phyloP scores from a whole-genome alignment of 1,140 invertebrate genomes.

The Nasonia longicornis region DNA sequence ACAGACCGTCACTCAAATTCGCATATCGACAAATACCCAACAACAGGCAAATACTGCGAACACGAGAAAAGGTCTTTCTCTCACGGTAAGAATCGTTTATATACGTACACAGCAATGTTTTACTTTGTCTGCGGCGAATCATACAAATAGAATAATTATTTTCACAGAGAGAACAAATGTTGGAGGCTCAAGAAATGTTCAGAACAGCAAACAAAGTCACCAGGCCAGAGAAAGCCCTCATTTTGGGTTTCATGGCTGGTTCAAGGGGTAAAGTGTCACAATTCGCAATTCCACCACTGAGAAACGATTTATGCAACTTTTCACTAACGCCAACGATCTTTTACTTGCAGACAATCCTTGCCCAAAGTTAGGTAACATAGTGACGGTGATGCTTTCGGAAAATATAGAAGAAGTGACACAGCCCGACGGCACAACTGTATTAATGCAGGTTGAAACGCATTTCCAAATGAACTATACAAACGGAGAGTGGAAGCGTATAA shows the following conservation, averaged over 20 bases:
- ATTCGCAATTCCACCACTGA: background rate
- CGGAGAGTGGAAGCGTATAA: constrained; percentile 92
- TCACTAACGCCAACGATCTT: constrained; percentile 23
- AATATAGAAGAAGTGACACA: constrained; percentile 85
- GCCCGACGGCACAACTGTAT: constrained; percentile 78
- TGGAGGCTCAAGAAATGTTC: constrained; percentile 98
- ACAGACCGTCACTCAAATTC: constrained; percentile 71
- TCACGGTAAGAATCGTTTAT: constrained; percentile 75
- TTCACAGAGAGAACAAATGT: constrained; percentile 91
- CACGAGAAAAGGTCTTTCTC: constrained; percentile 78
- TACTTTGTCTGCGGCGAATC: background rate
- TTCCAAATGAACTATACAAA: constrained; percentile 98
- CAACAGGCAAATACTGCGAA: constrained; percentile 71
- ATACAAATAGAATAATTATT: constrained; percentile 46
- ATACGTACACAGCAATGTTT: background rate
- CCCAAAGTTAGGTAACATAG: constrained; percentile 91
- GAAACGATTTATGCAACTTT: background rate
- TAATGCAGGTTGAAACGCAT: constrained; percentile 89
- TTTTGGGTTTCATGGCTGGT: constrained; percentile 98
- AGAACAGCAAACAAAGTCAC: constrained; percentile 95
- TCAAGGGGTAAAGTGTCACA: constrained; percentile 78
- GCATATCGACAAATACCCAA: constrained; percentile 69
- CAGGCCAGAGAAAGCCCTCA: constrained; percentile 95
- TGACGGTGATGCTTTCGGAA: constrained; percentile 93
- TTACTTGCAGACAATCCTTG: constrained; percentile 88